Evolutionary conservation across 2,888 invertebrate species (phyloP).

Genomic region (Yponomeuta cagnagella): DNA sequence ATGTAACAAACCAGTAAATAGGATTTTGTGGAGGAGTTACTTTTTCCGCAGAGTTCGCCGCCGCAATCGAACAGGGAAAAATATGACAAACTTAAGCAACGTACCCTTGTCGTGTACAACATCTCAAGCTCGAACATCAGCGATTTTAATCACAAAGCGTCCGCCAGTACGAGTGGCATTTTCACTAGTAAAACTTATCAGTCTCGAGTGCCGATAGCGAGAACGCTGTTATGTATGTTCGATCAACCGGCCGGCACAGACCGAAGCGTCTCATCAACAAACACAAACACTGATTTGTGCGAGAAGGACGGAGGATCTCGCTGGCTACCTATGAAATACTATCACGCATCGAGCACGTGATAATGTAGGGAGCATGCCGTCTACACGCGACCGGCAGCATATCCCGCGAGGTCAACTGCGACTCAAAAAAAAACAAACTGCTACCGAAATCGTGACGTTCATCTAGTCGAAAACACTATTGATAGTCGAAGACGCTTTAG

Average conservation of each 20-base stretch:
- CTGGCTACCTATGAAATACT: neutral
- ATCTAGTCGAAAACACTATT: slow-evolving; percentile 20
- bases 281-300: slow-evolving; percentile 28
- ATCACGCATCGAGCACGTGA: slow-evolving; percentile 48
- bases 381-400: slow-evolving; percentile 33
- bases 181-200: neutral
- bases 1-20: no score
- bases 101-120: neutral
- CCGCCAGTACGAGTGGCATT: neutral
- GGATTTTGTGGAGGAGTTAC: no score
- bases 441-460: slow-evolving; percentile 12
- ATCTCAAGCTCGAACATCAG: neutral
- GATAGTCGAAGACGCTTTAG: neutral
- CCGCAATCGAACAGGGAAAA: neutral
- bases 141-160: neutral
- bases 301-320: slow-evolving; percentile 29
- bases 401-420: slow-evolving; percentile 20
- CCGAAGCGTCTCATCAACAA: slow-evolving; percentile 27
- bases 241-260: slow-evolving; percentile 30
- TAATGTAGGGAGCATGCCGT: slow-evolving; percentile 32
- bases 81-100: neutral
- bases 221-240: slow-evolving; percentile 14
- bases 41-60: neutral
- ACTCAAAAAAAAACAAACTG: slow-evolving; percentile 4
- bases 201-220: neutral